Conservation (phyloP, 1,140 invertebrate genomes). For the Apis laboriosa region DNA sequence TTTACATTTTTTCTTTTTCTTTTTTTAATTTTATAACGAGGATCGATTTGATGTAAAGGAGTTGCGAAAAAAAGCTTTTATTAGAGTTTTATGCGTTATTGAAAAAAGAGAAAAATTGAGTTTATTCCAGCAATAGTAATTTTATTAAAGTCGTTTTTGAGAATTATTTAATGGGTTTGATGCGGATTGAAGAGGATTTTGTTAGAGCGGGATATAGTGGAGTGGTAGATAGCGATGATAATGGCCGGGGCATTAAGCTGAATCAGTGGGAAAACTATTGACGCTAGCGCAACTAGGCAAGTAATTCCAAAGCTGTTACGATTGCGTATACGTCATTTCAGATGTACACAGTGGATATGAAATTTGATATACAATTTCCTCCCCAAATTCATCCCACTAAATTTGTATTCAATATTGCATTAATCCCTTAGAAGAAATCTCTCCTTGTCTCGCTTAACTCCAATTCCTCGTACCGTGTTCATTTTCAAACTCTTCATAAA, state of each 20-base stretch:
- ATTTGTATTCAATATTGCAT: background rate
- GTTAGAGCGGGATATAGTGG: no score
- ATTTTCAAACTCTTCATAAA: no score
- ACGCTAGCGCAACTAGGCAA: background rate
- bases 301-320: background rate
- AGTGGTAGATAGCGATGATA: background rate
- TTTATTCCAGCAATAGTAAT: no score
- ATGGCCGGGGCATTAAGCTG: background rate
- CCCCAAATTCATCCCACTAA: background rate
- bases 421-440: background rate
- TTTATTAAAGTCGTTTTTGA: background rate
- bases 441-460: no score
- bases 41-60: no score
- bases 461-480: no score
- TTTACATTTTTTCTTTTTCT: no score
- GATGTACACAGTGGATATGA: background rate
- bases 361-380: background rate
- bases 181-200: background rate
- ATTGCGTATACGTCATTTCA: background rate
- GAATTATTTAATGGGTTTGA: background rate
- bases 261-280: background rate
- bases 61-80: no score
- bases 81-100: no score
- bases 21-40: no score
- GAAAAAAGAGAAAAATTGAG: background rate